These are phyloP conservation scores for Clivina fossor DNA, from an alignment of 2,888 invertebrate genomes.

Conservation along the genomic window DNA sequence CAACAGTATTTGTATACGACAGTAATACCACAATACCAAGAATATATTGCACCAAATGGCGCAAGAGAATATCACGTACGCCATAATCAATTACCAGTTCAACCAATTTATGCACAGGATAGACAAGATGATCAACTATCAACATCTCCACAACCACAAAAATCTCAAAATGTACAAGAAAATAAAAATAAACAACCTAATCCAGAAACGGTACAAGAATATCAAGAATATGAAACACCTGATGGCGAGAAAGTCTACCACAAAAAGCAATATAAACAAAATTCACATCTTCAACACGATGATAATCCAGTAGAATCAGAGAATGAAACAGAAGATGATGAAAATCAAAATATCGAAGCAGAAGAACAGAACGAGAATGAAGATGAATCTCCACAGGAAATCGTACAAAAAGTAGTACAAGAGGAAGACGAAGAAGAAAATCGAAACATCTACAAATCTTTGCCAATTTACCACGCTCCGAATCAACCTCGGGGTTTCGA, in stretches of 20 bases:
- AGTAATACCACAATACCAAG: conserved; percentile 17
- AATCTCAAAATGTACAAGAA: too few species aligned
- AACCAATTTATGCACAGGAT: too few species aligned
- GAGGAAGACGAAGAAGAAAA: conserved; percentile 16
- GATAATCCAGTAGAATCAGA: conserved; percentile 14
- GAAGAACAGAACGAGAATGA: conserved; percentile 26
- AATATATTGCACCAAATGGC: conserved; percentile 15
- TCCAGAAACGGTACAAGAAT: conserved; percentile 4
- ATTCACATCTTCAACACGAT: conserved; percentile 15
- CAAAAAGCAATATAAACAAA: conserved; percentile 8
- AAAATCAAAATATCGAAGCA: conserved; percentile 32
- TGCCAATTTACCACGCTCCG: too few species aligned
- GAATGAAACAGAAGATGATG: conserved; percentile 20
- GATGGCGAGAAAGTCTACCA: conserved; percentile 21
- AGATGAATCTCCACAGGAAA: conserved; percentile 19
- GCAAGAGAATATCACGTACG: conserved; percentile 22
- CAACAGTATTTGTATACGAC: not conserved
- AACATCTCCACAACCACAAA: too few species aligned
- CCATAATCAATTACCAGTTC: too few species aligned
- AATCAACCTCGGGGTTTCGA: conserved; percentile 41
- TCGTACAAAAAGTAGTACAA: conserved; percentile 13
- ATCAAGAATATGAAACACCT: conserved; percentile 14
- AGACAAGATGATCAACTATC: too few species aligned
- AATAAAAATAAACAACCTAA: too few species aligned
- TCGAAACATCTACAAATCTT: too few species aligned